phyloP scores from a whole-genome alignment of 2,113 vertebrate species.

The Cyanoderma ruficeps region DNA sequence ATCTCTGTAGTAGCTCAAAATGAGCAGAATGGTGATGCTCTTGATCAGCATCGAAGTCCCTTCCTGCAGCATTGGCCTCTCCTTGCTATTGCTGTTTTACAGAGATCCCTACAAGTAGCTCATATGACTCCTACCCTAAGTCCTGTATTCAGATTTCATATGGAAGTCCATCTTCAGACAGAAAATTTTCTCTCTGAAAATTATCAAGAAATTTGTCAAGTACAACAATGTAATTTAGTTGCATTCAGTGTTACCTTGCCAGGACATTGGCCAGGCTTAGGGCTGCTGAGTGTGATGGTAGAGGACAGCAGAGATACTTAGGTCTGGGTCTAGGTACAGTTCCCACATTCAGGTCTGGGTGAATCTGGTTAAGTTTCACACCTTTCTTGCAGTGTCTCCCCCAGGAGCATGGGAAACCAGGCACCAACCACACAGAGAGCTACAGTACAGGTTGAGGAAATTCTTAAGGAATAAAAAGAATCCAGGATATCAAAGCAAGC shows the following conservation, averaged over 20 bases:
- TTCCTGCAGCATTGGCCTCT: not conserved
- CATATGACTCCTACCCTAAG: not conserved
- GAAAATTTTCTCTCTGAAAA: not conserved
- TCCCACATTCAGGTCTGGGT: not conserved
- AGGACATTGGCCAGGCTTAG: not conserved
- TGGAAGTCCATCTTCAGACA: not conserved
- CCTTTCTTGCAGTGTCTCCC: not conserved
- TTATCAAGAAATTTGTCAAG: not conserved
- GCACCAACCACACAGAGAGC: not conserved
- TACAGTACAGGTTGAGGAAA: not conserved
- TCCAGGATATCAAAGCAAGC: not conserved
- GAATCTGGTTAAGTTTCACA: not conserved
- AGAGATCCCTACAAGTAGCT: not conserved
- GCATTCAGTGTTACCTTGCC: not conserved
- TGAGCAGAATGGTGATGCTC: not conserved
- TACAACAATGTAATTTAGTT: accelerated
- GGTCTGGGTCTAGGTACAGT: too few species aligned
- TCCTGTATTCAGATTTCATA: not conserved
- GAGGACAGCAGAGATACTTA: not conserved
- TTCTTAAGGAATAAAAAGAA: not conserved
- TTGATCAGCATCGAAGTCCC: not conserved
- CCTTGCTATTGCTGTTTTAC: not conserved
- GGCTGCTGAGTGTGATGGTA: not conserved
- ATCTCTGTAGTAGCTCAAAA: not conserved
- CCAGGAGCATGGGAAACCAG: not conserved